phyloP scores from a whole-genome alignment of 2,797 vertebrate species.

The Mormyrus hasselquistii region DNA sequence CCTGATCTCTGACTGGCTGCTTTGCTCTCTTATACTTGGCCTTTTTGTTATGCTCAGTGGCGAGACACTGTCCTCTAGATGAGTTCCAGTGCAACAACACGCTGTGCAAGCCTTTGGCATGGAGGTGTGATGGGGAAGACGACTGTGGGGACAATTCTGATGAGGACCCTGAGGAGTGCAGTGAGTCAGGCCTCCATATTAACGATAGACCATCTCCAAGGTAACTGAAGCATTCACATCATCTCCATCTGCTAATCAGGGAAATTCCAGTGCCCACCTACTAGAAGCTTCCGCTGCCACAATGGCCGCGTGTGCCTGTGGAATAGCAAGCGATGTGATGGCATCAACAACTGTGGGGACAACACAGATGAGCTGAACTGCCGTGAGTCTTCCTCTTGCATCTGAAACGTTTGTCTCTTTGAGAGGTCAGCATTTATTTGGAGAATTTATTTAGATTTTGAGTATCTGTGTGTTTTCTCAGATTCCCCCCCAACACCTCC shows the following conservation, averaged over 20 bases:
- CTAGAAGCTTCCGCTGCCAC: constrained; percentile 84
- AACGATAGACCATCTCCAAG: not conserved
- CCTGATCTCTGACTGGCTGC: not conserved
- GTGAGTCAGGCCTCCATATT: constrained; percentile 52
- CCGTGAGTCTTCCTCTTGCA: constrained; percentile 59
- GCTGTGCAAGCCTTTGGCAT: constrained; percentile 84
- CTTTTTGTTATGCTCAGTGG: constrained; percentile 39
- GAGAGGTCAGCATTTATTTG: not conserved
- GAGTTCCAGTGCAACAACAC: constrained; percentile 96
- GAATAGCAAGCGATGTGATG: constrained; percentile 77
- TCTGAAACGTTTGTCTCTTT: not conserved
- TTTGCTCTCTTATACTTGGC: not conserved
- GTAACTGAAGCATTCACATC: constrained; percentile 31
- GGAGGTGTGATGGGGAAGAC: constrained; percentile 75
- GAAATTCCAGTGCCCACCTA: constrained; percentile 84
- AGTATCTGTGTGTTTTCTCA: constrained; percentile 9
- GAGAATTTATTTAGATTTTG: not conserved
- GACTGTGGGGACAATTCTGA: not conserved
- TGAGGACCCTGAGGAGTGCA: constrained; percentile 70
- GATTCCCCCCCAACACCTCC: constrained; percentile 50
- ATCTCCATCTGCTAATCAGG: constrained; percentile 40
- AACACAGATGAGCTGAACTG: constrained; percentile 84
- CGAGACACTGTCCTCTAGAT: constrained; percentile 78
- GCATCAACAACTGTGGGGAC: constrained; percentile 86
- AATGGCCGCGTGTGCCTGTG: constrained; percentile 86